Conservation (phyloP, 37 sponge, comb jelly and placozoan species). For the Crambe crambe region DNA sequence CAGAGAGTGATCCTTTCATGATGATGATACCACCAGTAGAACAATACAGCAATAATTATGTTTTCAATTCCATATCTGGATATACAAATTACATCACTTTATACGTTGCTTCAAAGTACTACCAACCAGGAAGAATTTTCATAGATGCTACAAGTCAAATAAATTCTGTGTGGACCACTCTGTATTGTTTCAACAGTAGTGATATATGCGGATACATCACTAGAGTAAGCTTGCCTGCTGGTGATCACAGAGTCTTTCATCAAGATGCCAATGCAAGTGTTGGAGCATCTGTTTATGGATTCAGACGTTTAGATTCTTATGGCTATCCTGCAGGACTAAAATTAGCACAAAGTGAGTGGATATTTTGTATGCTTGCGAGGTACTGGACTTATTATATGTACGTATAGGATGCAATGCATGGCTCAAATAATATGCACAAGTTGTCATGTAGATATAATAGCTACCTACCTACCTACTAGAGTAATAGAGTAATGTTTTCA, state of each 20-base stretch:
- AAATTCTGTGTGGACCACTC: not conserved
- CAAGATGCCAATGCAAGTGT: conserved; percentile 20
- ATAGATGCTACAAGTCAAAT: conserved; percentile 22
- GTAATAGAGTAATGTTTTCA: too few species aligned
- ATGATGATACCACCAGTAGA: conserved; percentile 63
- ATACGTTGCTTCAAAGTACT: conserved; percentile 33
- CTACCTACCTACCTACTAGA: too few species aligned
- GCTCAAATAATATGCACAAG: too few species aligned
- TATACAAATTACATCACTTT: conserved; percentile 34
- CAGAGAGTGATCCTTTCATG: conserved; percentile 64
- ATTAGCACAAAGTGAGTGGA: conserved; percentile 37
- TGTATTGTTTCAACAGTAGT: conserved; percentile 5
- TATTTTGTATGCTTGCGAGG: too few species aligned
- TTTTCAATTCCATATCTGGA: conserved; percentile 3
- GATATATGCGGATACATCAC: conserved; percentile 44
- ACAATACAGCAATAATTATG: conserved; percentile 65
- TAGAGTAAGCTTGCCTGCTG: not conserved
- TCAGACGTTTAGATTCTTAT: conserved; percentile 33
- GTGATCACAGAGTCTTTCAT: conserved; percentile 39
- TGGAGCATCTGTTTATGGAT: conserved; percentile 56
- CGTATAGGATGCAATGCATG: too few species aligned
- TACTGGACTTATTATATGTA: too few species aligned
- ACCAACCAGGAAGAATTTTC: conserved; percentile 9
- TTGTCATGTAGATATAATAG: too few species aligned
- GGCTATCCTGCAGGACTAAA: conserved; percentile 66